Evolutionary conservation across 1,140 invertebrate genomes (phyloP).

Genomic region (Drosophila burlai): DNA sequence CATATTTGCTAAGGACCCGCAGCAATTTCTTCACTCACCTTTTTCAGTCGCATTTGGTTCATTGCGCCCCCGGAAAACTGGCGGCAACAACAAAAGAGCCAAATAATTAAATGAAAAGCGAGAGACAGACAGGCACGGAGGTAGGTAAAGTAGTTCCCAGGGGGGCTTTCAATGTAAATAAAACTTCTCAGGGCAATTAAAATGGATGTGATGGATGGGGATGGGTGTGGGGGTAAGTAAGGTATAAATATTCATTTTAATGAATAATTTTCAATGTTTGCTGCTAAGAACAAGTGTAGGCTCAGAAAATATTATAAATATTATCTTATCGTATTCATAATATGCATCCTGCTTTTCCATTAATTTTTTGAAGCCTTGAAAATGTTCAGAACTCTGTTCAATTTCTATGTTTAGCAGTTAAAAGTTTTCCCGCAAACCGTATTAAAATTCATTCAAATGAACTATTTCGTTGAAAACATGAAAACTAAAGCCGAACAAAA

Average conservation of each 20-base stretch:
- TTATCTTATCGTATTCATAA: not conserved
- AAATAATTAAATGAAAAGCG: conserved; percentile 67
- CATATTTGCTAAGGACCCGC: conserved; percentile 59
- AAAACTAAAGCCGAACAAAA: conserved; percentile 16
- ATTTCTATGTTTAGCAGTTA: not conserved
- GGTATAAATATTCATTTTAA: conserved; percentile 37
- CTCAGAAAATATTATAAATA: not conserved
- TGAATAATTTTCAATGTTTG: conserved; percentile 25
- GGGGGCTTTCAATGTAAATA: conserved; percentile 23
- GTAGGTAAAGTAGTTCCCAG: conserved; percentile 9
- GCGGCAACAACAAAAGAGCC: conserved; percentile 52
- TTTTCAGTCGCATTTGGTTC: conserved; percentile 47
- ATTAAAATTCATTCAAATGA: conserved; percentile 15
- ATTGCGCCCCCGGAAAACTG: conserved; percentile 33
- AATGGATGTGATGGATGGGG: conserved; percentile 41
- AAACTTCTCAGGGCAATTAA: conserved; percentile 58
- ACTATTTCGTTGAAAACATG: conserved; percentile 9
- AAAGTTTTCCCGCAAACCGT: not conserved
- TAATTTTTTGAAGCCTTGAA: not conserved
- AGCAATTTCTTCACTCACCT: conserved; percentile 56
- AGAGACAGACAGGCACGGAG: conserved; percentile 6
- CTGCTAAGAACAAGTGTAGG: not conserved
- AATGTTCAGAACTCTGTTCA: not conserved
- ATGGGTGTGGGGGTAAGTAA: not conserved
- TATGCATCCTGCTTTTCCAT: not conserved